Percentiles rank a stretch among this genome's conserved stretches.
Conservation (phyloP, 2,113 vertebrate species). For the Mobula hypostoma region DNA sequence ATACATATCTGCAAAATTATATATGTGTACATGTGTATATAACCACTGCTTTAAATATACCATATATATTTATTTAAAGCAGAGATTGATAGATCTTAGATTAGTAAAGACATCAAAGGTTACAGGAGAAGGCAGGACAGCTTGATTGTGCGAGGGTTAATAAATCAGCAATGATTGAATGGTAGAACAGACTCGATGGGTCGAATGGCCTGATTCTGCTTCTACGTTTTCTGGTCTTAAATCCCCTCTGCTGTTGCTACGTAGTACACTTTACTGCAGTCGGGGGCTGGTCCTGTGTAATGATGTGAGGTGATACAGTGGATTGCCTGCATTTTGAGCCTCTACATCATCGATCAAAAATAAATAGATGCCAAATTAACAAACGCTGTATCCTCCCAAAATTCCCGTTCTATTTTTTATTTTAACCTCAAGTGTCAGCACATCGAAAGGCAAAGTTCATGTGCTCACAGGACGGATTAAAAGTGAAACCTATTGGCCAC, state of each 20-base stretch:
- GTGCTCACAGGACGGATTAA: conserved; percentile 8
- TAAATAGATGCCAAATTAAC: conserved; percentile 8
- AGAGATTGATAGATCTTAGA: too few species aligned
- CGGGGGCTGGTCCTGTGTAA: background rate
- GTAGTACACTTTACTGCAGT: background rate
- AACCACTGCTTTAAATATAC: too few species aligned
- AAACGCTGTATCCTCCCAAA: background rate
- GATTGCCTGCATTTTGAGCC: background rate
- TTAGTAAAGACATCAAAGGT: too few species aligned
- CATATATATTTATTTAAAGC: too few species aligned
- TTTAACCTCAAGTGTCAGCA: conserved; percentile 5
- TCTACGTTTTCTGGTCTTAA: too few species aligned
- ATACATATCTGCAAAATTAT: too few species aligned
- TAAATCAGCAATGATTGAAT: too few species aligned
- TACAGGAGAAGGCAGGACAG: too few species aligned
- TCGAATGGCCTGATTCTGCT: too few species aligned
- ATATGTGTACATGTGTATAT: too few species aligned
- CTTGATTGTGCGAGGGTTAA: too few species aligned
- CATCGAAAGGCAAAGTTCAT: background rate
- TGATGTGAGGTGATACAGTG: background rate
- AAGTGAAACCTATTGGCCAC: background rate
- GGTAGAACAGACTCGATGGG: too few species aligned
- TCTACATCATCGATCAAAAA: conserved; percentile 6
- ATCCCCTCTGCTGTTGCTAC: background rate
- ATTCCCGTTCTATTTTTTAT: conserved; percentile 4